Conservation (phyloP, 1,140 invertebrate genomes). For the Proctacanthus coquilletti region DNA sequence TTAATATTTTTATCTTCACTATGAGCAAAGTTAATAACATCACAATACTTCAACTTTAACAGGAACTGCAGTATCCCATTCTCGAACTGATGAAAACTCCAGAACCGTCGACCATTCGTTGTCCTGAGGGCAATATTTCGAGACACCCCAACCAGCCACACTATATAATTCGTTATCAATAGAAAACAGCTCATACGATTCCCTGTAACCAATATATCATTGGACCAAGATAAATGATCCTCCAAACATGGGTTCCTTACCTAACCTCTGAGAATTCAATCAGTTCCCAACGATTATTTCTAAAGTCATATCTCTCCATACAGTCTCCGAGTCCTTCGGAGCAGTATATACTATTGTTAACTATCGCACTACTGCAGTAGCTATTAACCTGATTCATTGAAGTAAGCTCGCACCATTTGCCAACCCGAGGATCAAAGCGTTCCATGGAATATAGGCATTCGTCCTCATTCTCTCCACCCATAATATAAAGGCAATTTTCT, state of each 20-base stretch:
- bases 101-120: conserved; percentile 6
- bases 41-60: conserved; percentile 4
- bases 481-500: conserved; percentile 8
- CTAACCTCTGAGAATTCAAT: conserved; percentile 9
- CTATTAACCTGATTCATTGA: conserved; percentile 8
- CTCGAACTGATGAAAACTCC: conserved; percentile 5
- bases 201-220: background rate
- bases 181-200: conserved; percentile 10
- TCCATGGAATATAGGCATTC: conserved; percentile 7
- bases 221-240: background rate
- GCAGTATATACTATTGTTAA: conserved; percentile 7
- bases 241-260: background rate
- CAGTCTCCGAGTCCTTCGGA: conserved; percentile 9
- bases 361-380: conserved; percentile 9
- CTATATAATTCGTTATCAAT: conserved; percentile 8
- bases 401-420: conserved; percentile 6
- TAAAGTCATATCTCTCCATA: conserved; percentile 10
- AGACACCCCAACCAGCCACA: conserved; percentile 6
- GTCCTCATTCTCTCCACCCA: conserved; percentile 10
- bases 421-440: conserved; percentile 8
- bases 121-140: conserved; percentile 4
- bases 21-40: background rate
- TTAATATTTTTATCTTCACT: background rate
- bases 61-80: conserved; percentile 10
- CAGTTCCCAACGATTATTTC: conserved; percentile 9